Evolutionary conservation across 2,888 invertebrate genomes (phyloP), one percentile per base, ranked within the genome.

Genomic region (Alcis repandata): DNA sequence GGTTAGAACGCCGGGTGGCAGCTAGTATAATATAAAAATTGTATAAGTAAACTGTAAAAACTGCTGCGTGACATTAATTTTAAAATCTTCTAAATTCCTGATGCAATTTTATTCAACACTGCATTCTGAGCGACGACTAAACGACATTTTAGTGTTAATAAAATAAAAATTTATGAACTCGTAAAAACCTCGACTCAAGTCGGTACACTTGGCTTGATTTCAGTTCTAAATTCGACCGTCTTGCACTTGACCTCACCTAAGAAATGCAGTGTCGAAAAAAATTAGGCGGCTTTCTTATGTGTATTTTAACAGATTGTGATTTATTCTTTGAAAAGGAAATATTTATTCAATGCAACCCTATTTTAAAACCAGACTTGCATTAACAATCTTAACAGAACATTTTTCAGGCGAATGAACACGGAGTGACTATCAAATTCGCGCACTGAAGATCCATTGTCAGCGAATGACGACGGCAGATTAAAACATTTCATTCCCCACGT

Each of bases 391-490:
- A 75, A 70, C 74, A 79, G 77, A 76, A 76, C 78, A 78, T 79
- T 77, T 82, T 84, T 80, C 84, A 84, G 76, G 76, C 75, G 78
- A 86, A 86, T 84, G 87, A 87, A 85, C 81, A 83, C 80, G 83
- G 84, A 85, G 88, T 92, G 92, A 92, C 90, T 91, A 86, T 88
- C 85, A 89, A 88, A 84, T 86, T 86, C 80, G 74, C 83, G 84
- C 77, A 79, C 78, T 80, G 75, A 43, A 81, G 78, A 79, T 80
- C 87, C 82, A 89, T 92, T 92, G 91, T 91, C 80, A 79, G 79
- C 75, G 86, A 88, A 91, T 93, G 93, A 93, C 93, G 90, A 77
- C 83, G 93, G 87, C 87, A 87, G 88, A 91, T 93, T 93, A 93
- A 91, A 91, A 91, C 89, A 87, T 91, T 91, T 89, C 85, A 80